Percentiles rank a stretch among this genome's conserved stretches.
Evolutionary conservation across 1,140 invertebrate species (phyloP).

Genomic region (Spodoptera frugiperda): DNA sequence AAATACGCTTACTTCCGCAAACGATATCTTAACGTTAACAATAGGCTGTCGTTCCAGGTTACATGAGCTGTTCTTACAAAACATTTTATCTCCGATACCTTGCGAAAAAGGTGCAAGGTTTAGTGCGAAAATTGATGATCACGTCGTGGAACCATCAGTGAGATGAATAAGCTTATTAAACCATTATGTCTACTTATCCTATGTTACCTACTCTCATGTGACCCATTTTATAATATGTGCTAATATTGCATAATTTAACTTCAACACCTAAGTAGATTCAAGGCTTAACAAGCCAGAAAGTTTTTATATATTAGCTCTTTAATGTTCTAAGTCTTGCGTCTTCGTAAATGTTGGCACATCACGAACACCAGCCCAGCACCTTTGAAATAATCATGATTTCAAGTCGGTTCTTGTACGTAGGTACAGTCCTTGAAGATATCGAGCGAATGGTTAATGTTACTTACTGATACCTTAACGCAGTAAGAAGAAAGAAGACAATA

Average conservation of each 20-base stretch:
- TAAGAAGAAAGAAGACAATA: conserved; percentile 24
- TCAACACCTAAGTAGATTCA: not conserved
- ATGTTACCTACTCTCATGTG: too few species aligned
- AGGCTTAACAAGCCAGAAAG: too few species aligned
- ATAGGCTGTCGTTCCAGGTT: conserved; percentile 27
- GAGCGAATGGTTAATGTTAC: conserved; percentile 16
- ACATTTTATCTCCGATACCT: conserved; percentile 24
- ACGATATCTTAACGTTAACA: conserved; percentile 28
- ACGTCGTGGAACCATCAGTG: not conserved
- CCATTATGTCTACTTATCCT: not conserved
- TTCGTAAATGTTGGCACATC: conserved; percentile 24
- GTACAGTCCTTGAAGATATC: conserved; percentile 38
- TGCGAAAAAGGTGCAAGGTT: conserved; percentile 8
- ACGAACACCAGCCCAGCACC: conserved; percentile 20
- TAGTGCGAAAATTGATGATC: conserved; percentile 20
- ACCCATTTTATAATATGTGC: not conserved
- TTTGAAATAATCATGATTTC: conserved; percentile 8
- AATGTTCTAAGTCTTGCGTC: conserved; percentile 9
- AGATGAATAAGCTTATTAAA: not conserved
- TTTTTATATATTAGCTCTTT: not conserved
- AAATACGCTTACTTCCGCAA: conserved; percentile 26
- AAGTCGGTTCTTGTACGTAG: conserved; percentile 11
- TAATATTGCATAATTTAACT: not conserved
- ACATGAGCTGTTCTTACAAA: conserved; percentile 23
- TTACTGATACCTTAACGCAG: conserved; percentile 31